These are phyloP conservation scores for Hoplias malabaricus DNA, from an alignment of 2,113 vertebrate species.

Conservation along the genomic window DNA sequence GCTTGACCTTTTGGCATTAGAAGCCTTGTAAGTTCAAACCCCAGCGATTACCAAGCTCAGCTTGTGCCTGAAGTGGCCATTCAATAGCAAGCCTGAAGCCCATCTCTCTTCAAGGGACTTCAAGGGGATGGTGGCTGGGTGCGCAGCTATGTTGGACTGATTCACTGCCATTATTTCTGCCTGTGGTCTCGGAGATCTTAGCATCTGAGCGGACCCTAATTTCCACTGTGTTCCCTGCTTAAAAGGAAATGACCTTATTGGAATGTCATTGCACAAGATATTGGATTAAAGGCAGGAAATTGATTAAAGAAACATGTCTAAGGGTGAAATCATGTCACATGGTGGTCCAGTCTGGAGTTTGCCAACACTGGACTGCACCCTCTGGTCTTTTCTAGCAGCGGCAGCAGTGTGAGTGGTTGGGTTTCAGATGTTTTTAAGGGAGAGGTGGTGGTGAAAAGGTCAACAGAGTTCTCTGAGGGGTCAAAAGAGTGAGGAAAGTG, in stretches of 20 bases:
- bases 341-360: no score
- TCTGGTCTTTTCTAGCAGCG: no score
- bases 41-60: constrained; percentile 67
- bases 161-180: not conserved
- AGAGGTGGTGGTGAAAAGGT: constrained; percentile 63
- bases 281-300: constrained; percentile 69
- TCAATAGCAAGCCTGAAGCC: not conserved
- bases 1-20: constrained; percentile 71
- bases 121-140: not conserved
- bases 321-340: no score
- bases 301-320: constrained; percentile 74
- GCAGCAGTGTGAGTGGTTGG: constrained; percentile 32
- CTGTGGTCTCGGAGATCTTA: not conserved
- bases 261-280: constrained; percentile 72
- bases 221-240: not conserved
- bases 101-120: not conserved
- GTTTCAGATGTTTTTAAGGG: constrained; percentile 41
- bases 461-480: constrained; percentile 64
- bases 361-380: no score
- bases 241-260: constrained; percentile 55
- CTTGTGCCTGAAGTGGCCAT: constrained; percentile 64
- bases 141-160: no score
- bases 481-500: constrained; percentile 32
- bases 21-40: constrained; percentile 71
- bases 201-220: not conserved